Base-by-base conservation (phyloP, 2,113 vertebrate species). In the Camelus dromedarius region DNA sequence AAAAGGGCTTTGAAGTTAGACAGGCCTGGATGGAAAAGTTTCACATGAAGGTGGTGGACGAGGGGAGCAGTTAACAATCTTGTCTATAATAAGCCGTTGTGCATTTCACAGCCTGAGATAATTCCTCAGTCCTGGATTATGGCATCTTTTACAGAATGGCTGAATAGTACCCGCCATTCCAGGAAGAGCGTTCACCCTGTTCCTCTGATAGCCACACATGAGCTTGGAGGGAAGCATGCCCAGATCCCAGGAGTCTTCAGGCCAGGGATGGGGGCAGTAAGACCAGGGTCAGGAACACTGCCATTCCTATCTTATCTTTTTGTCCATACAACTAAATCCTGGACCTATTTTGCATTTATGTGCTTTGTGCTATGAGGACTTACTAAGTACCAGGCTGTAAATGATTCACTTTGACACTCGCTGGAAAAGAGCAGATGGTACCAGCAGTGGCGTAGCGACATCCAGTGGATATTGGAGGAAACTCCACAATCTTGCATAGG, bases 71-170 rank as follows among this genome's bases (percentile, higher is more conserved):
- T 95, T 77, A 42, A 91, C 13, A 72, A 58, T 75, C 10, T 89
- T 92, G 26, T 89, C 16, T 75, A 54, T 93, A 86, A 95, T 85
- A n/a, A 73, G 52, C 16, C 15, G 54, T 32, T 75, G 58, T 95
- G 50, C 62, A 73, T 60, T 81, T 81, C 67, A 85, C 56, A 85
- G 18, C 20, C 46, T 60, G 28, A 38, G 32, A 6, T 67, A 93
- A 77, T 60, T 11, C 30, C 79, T 46, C 13, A 35, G 28, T 48
- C 28, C 73, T 73, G 10, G n/a, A 60, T 79, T 80, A 32, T 35
- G 20, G 64, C 50, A 24, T 80, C 46, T 26, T 89, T 96, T 84
- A 56, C 20, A 66, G 12, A 80, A 11, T 42, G 85, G 18, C 28
- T 8, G 22, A 96, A n/a, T 54, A 84, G 76, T 32, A 8, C 26